These are phyloP conservation scores for Petrocephalus zakoni DNA, from an alignment of 2,113 vertebrate species.

Conservation along the genomic window DNA sequence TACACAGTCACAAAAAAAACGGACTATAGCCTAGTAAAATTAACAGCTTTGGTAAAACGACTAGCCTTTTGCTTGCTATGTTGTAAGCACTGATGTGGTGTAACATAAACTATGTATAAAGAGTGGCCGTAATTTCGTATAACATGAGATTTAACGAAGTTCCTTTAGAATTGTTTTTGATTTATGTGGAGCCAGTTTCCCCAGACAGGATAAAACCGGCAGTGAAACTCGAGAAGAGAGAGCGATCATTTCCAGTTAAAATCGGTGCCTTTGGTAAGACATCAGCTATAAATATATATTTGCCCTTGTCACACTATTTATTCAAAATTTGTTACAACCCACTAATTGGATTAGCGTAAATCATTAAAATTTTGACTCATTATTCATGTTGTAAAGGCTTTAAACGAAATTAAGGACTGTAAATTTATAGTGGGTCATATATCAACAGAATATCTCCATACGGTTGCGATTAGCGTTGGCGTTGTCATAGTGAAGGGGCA, in stretches of 20 bases:
- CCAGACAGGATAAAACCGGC: conserved; percentile 63
- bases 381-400: background rate
- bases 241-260: conserved; percentile 56
- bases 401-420: background rate
- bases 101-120: conserved; percentile 19
- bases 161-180: conserved; percentile 65
- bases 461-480: background rate
- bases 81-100: background rate
- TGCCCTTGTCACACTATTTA: conserved; percentile 53
- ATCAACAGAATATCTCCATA: background rate
- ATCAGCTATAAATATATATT: conserved; percentile 45
- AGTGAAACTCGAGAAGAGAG: conserved; percentile 63
- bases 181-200: conserved; percentile 65
- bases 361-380: conserved; percentile 51
- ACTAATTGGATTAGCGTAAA: conserved; percentile 59
- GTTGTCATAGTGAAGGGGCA: background rate
- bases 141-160: conserved; percentile 48
- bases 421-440: background rate
- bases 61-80: conserved; percentile 39
- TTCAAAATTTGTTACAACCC: conserved; percentile 44
- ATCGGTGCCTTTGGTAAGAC: conserved; percentile 53
- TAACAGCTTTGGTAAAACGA: conserved; percentile 12
- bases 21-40: background rate
- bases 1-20: background rate
- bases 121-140: conserved; percentile 37